Evolutionary conservation across 2,797 vertebrate species (phyloP).

Genomic region (Triplophysa yarkandensis): DNA sequence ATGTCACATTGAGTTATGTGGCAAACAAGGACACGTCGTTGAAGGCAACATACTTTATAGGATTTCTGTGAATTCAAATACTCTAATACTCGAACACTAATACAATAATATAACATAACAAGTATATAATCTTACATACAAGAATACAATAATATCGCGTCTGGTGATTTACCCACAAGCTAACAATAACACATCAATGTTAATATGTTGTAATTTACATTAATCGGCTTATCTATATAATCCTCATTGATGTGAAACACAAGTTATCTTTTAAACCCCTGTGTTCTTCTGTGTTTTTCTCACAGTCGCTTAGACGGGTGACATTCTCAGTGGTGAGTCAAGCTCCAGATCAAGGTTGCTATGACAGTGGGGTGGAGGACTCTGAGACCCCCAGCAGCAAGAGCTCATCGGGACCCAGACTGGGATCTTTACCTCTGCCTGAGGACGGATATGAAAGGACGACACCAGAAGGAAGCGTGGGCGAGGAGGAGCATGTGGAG

Average conservation of each 20-base stretch:
- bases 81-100: no score
- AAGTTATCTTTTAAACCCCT: constrained; percentile 24
- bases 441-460: constrained; percentile 98
- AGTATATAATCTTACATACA: no score
- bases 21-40: no score
- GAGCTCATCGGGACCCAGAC: constrained; percentile 93
- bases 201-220: constrained; percentile 2
- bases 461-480: constrained; percentile 97
- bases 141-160: no score
- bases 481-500: constrained; percentile 98
- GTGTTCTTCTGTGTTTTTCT: constrained; percentile 77
- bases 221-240: constrained; percentile 11
- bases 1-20: no score
- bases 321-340: constrained; percentile 98
- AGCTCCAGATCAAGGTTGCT: constrained; percentile 95
- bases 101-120: no score
- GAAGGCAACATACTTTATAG: no score
- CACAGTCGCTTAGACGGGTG: constrained; percentile 95
- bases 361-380: constrained; percentile 98
- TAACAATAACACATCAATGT: constrained; percentile 18
- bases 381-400: constrained; percentile 99
- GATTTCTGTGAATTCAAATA: no score
- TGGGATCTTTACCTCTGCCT: constrained; percentile 94
- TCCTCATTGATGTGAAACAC: constrained; percentile 63
- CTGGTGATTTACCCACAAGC: background rate